Conservation (phyloP, 2,797 vertebrate genomes). For the Microctenopoma stevenorrisi region DNA sequence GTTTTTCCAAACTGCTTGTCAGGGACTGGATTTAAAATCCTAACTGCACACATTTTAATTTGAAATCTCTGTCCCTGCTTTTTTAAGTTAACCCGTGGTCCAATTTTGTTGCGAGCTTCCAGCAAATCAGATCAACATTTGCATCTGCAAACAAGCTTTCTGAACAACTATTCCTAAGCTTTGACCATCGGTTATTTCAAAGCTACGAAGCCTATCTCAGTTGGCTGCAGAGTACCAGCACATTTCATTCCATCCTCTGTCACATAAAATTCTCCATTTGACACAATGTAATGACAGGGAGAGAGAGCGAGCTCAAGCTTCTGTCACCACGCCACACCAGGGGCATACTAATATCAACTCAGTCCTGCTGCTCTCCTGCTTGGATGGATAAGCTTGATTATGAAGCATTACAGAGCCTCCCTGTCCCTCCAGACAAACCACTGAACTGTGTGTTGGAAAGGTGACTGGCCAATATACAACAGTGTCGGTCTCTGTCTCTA, state of each 20-base stretch:
- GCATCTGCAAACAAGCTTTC: conserved; percentile 56
- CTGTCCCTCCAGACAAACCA: conserved; percentile 46
- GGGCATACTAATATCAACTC: conserved; percentile 73
- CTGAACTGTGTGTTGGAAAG: conserved; percentile 46
- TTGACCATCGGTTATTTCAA: conserved; percentile 41
- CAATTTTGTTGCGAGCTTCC: conserved; percentile 13
- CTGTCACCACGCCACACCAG: conserved; percentile 61
- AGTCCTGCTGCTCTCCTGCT: conserved; percentile 69
- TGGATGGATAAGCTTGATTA: conserved; percentile 65
- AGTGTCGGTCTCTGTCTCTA: conserved; percentile 19
- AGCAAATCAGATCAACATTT: conserved; percentile 46
- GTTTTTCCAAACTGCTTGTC: conserved; percentile 19
- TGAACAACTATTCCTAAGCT: conserved; percentile 3
- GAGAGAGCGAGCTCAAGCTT: conserved; percentile 37
- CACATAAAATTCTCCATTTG: conserved; percentile 70
- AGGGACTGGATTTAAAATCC: conserved; percentile 33
- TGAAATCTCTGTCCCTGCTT: conserved; percentile 9
- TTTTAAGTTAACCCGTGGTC: conserved; percentile 18
- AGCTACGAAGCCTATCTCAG: conserved; percentile 48
- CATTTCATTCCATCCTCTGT: conserved; percentile 64
- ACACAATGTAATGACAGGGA: conserved; percentile 40
- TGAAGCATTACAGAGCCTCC: conserved; percentile 70
- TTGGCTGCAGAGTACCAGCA: conserved; percentile 34
- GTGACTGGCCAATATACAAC: conserved; percentile 35
- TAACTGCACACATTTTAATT: conserved; percentile 11